Evolutionary conservation across 2,888 invertebrate species (phyloP).

Genomic region (Baronia brevicornis): DNA sequence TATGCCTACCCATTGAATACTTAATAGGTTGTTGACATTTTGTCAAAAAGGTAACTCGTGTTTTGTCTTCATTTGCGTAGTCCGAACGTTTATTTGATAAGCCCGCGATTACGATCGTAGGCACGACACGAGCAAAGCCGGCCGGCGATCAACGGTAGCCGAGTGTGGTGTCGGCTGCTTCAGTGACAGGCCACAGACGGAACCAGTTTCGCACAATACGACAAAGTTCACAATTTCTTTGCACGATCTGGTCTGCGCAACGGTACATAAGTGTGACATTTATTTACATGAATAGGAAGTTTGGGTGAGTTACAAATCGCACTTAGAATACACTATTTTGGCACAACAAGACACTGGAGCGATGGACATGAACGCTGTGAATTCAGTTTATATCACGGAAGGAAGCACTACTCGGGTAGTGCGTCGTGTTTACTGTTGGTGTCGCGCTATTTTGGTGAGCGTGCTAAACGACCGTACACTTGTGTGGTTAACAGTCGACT

Average conservation of each 20-base stretch:
- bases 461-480: constrained; percentile 37
- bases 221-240: constrained; percentile 53
- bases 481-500: constrained; percentile 66
- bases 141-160: constrained; percentile 34
- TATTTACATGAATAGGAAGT: constrained; percentile 59
- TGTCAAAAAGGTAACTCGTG: constrained; percentile 47
- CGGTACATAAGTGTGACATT: constrained; percentile 54
- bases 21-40: constrained; percentile 50
- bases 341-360: constrained; percentile 63
- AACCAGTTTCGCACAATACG: constrained; percentile 61
- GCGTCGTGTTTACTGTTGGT: constrained; percentile 72
- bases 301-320: constrained; percentile 46
- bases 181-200: constrained; percentile 38
- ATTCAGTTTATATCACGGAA: constrained; percentile 60
- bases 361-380: constrained; percentile 36
- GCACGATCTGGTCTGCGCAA: constrained; percentile 52
- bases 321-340: constrained; percentile 51
- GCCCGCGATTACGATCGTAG: constrained; percentile 36
- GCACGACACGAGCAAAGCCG: constrained; percentile 37
- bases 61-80: constrained; percentile 40
- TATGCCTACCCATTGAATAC: constrained; percentile 40
- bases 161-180: constrained; percentile 50
- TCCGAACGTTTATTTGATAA: constrained; percentile 40
- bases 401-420: constrained; percentile 59
- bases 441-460: constrained; percentile 46